Evolutionary conservation across 2,888 invertebrate species (phyloP).

Genomic region (Synanthedon andrenaeformis): DNA sequence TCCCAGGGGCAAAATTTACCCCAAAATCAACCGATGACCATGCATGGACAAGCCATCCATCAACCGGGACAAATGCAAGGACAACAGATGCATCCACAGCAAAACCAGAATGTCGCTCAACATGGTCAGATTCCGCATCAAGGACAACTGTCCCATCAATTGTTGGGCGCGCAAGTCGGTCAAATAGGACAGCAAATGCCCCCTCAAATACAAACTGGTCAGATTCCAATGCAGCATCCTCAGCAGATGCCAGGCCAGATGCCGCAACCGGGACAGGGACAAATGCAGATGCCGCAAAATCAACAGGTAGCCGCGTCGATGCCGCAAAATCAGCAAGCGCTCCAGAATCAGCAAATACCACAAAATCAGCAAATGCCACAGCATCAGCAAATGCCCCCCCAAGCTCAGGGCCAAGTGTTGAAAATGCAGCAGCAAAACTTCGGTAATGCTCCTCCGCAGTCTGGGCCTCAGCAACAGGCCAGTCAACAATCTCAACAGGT

Average conservation of each 20-base stretch:
- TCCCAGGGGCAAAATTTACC: conserved; percentile 21
- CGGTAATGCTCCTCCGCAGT: conserved; percentile 20
- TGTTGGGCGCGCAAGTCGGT: conserved; percentile 13
- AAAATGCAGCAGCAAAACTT: conserved; percentile 27
- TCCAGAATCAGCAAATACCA: conserved; percentile 22
- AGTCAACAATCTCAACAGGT: conserved; percentile 22
- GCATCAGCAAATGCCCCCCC: conserved; percentile 10
- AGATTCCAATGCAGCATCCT: conserved; percentile 3
- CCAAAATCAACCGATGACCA: conserved; percentile 9
- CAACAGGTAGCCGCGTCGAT: conserved; percentile 9
- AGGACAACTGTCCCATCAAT: conserved; percentile 16
- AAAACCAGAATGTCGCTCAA: conserved; percentile 19
- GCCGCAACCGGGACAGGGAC: neutral
- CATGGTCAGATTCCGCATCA: conserved; percentile 20
- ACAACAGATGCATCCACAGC: conserved; percentile 20
- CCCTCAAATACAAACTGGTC: conserved; percentile 13
- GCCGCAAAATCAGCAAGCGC: conserved; percentile 16
- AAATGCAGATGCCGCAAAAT: conserved; percentile 6
- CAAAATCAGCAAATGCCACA: conserved; percentile 14
- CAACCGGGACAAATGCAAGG: conserved; percentile 32
- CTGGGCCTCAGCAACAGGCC: conserved; percentile 5
- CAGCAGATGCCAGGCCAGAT: conserved; percentile 10
- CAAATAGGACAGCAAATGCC: conserved; percentile 18
- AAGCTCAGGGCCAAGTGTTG: conserved; percentile 18
- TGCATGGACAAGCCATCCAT: conserved; percentile 25